Conservation (phyloP, 2,113 vertebrate species). For the Cairina moschata region DNA sequence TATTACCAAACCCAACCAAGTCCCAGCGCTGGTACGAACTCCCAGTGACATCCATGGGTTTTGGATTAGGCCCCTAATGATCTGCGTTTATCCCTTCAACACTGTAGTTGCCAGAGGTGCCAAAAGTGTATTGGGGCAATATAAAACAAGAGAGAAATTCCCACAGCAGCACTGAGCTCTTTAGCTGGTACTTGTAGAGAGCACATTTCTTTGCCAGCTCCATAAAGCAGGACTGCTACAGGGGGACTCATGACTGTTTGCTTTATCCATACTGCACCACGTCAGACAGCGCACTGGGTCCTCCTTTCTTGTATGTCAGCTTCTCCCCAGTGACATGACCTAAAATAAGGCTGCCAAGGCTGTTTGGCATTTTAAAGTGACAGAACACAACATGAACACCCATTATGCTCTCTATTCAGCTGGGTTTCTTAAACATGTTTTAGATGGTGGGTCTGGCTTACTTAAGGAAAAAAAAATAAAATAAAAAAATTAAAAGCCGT, state of each 20-base stretch:
- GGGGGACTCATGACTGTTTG: not conserved
- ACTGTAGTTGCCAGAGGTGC: not conserved
- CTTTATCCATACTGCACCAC: not conserved
- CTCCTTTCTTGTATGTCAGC: not conserved
- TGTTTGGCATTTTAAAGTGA: not conserved
- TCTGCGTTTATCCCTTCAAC: not conserved
- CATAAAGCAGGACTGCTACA: not conserved
- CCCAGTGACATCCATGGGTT: not conserved
- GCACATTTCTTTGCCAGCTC: not conserved
- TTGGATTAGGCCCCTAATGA: not conserved
- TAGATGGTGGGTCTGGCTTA: not conserved
- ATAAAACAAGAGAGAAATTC: not conserved
- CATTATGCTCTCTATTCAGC: not conserved
- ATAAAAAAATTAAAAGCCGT: not conserved
- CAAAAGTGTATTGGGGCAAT: not conserved
- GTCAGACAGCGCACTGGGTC: fast-evolving
- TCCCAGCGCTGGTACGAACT: not conserved
- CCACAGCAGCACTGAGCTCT: not conserved
- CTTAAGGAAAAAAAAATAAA: not conserved
- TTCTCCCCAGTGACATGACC: not conserved
- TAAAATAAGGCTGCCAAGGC: not conserved
- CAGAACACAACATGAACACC: not conserved
- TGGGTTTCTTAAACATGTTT: not conserved
- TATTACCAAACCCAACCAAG: not conserved
- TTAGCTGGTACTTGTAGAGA: not conserved